phyloP scores from a whole-genome alignment of 2,113 vertebrate species.

The Barbus barbus region DNA sequence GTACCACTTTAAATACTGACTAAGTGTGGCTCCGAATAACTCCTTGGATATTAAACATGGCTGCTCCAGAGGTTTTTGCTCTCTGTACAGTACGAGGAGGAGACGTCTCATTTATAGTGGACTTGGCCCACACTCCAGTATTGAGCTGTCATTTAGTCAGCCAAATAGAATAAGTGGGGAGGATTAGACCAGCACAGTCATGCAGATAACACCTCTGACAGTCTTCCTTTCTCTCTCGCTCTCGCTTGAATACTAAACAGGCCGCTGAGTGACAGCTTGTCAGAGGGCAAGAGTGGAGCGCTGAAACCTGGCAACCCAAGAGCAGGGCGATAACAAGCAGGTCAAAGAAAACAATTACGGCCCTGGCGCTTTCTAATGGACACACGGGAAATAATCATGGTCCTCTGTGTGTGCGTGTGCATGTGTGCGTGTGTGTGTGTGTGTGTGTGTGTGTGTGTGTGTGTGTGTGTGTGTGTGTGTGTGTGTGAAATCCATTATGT shows the following conservation, averaged over 20 bases:
- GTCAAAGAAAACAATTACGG: slow-evolving; percentile 55
- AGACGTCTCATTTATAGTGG: slow-evolving; percentile 36
- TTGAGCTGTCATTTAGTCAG: slow-evolving; percentile 70
- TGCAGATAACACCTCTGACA: slow-evolving; percentile 53
- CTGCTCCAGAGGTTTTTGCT: not conserved
- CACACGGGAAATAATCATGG: slow-evolving; percentile 57
- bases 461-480: slow-evolving; percentile 15
- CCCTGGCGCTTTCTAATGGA: slow-evolving; percentile 58
- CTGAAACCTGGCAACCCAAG: slow-evolving; percentile 57
- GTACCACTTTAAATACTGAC: not conserved
- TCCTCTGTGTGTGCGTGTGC: not conserved
- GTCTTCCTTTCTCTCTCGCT: slow-evolving; percentile 31
- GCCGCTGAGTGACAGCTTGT: slow-evolving; percentile 68
- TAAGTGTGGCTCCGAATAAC: not conserved
- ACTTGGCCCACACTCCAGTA: slow-evolving; percentile 54
- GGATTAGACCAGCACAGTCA: slow-evolving; percentile 65
- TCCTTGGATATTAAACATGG: slow-evolving; percentile 4
- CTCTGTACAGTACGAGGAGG: slow-evolving; percentile 11
- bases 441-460: slow-evolving; percentile 11
- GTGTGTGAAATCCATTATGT: slow-evolving; percentile 56
- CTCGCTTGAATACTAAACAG: slow-evolving; percentile 68
- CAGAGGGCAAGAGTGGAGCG: slow-evolving; percentile 55
- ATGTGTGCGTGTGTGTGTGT: not conserved
- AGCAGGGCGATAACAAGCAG: slow-evolving; percentile 51
- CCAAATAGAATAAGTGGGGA: slow-evolving; percentile 71